Conservation (phyloP, 2,888 invertebrate genomes). For the Ctena decussata region DNA sequence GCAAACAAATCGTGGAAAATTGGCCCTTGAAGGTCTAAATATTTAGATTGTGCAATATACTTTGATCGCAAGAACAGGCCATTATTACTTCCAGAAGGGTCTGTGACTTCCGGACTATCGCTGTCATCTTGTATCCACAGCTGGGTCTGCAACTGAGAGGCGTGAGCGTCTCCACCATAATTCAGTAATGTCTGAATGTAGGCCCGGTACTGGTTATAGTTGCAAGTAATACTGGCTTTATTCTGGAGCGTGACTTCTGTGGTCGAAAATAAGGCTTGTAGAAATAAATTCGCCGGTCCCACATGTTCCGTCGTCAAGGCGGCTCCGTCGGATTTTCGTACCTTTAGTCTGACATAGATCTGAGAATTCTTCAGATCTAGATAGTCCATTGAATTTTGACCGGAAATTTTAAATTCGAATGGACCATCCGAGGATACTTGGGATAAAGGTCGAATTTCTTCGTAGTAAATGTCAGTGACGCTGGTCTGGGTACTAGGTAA, state of each 20-base stretch:
- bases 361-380: too few relatives aligned
- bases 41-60: slow-evolving; percentile 27
- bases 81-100: slow-evolving; percentile 34
- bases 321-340: slow-evolving; percentile 28
- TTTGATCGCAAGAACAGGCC: slow-evolving; percentile 31
- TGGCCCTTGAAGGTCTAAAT: too few relatives aligned
- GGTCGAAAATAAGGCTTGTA: slow-evolving; percentile 48
- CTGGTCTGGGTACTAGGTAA: slow-evolving; percentile 48
- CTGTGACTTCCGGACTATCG: slow-evolving; percentile 31
- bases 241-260: slow-evolving; percentile 56
- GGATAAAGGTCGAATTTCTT: slow-evolving; percentile 49
- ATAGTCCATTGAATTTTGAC: too few relatives aligned
- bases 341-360: too few relatives aligned
- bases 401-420: too few relatives aligned
- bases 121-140: slow-evolving; percentile 31
- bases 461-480: slow-evolving; percentile 43
- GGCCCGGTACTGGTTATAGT: slow-evolving; percentile 50
- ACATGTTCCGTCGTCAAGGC: slow-evolving; percentile 33
- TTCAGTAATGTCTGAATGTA: slow-evolving; percentile 50
- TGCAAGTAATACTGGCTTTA: slow-evolving; percentile 40
- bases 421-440: slow-evolving; percentile 37
- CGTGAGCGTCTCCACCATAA: slow-evolving; percentile 30
- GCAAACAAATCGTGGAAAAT: too few relatives aligned
- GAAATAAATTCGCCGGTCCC: slow-evolving; percentile 54
- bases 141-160: slow-evolving; percentile 37